Base-by-base conservation (phyloP, 2,888 invertebrate species). In the Malacosoma neustria region DNA sequence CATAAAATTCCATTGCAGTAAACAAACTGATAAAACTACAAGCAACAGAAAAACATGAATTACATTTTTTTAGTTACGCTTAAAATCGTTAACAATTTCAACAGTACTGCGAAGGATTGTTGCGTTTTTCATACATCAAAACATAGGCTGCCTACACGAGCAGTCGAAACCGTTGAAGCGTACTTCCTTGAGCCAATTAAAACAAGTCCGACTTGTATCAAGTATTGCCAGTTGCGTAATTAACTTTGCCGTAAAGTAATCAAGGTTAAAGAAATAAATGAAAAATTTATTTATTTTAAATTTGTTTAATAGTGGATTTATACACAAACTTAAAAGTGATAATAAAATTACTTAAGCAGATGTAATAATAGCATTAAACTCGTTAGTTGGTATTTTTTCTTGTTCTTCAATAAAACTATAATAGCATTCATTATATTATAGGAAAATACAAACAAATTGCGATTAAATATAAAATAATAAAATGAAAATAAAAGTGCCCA, bases 101-200 rank as follows among this genome's bases (percentile, higher is more conserved):
- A 31, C 12, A 12, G 31, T 31, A 11, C 11, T 31, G 11, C 31
- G 11, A 31, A 5, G 6, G n/a, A 13, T 32, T 32, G 13, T 13
- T n/a, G 22, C 9, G 6, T 22, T 22, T 22, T 22, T 22, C 22
- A 22, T 22, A 22, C 22, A 22, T 22, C 22, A 22, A 22, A 22
- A 22, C 22, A 22, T 22, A 22, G 22, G 22, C 22, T 22, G 22
- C 6, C 22, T 22, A 22, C 22, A 22, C 22, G 9, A 22, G 22
- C 49, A 57, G 57, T 61, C 59, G 59, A 54, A 72, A 56, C 67
- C 69, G 61, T 59, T 72, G 67, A 66, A 67, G 75, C 77, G 68
- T 72, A 59, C 70, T 79, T 77, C 79, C 79, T 73, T 61, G 63
- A 64, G 65, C 70, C 70, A 75, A 72, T 75, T 75, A 72, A 71